A percentile compares a stretch with the other conserved stretches of the same genome.
Conservation (phyloP, 2,113 vertebrate genomes). For the Etheostoma spectabile region DNA sequence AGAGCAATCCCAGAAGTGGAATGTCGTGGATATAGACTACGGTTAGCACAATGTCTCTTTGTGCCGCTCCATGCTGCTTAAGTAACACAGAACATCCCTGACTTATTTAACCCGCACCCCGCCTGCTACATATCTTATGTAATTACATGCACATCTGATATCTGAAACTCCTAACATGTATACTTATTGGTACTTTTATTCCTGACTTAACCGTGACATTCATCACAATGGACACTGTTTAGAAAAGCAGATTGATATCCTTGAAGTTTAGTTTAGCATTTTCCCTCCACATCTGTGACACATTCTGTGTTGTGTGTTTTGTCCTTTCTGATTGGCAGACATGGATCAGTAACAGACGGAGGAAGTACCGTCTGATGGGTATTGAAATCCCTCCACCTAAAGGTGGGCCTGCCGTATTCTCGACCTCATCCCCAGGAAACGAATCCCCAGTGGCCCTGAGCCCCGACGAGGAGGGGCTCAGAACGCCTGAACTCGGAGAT, state of each 20-base stretch:
- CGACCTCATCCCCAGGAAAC: constrained; percentile 86
- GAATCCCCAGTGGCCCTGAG: constrained; percentile 86
- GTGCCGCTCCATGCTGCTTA: too few species aligned
- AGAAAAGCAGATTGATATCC: background rate
- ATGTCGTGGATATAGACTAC: too few species aligned
- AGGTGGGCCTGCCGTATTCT: constrained; percentile 94
- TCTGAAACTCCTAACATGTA: background rate
- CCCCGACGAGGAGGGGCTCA: constrained; percentile 85
- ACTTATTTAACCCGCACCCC: too few species aligned
- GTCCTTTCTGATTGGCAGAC: constrained; percentile 84
- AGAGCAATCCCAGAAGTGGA: too few species aligned
- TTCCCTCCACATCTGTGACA: background rate
- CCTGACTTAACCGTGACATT: background rate
- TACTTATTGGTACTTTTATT: background rate
- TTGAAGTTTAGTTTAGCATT: background rate
- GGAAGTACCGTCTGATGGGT: constrained; percentile 98
- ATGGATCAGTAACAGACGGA: constrained; percentile 98
- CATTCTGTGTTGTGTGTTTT: background rate
- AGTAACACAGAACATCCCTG: too few species aligned
- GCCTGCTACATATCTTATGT: too few species aligned
- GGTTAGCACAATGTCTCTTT: too few species aligned
- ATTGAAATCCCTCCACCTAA: constrained; percentile 97
- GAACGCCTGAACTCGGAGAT: constrained; percentile 86
- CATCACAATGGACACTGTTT: background rate
- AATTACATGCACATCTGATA: too few species aligned